Base-by-base conservation (phyloP, 1,140 invertebrate genomes). In the Aricia agestis region DNA sequence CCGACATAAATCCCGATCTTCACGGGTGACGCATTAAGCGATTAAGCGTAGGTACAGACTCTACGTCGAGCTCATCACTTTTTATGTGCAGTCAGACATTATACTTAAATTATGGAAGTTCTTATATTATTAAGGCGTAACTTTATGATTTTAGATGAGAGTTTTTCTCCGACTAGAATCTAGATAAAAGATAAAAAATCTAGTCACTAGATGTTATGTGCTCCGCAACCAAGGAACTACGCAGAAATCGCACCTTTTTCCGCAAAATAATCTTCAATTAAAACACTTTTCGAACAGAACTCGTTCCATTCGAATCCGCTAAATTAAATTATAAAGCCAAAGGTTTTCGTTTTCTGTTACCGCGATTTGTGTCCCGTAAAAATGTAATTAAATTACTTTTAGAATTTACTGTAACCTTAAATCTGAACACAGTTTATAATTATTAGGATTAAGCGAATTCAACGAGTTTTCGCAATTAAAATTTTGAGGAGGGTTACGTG, bases 1-100 rank as follows among this genome's bases (percentile, higher is more conserved):
- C 18, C 17, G 18, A 63, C 59, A 63, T 19, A 63, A 63, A 63
- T 63, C 19, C 19, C 18, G 17, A 19, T 63, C 10, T 63, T 63
- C 59, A 63, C 59, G 59, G 59, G 10, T 63, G 59, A 63, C 59
- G 59, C 19, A 63, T 63, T 63, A 63, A 63, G 59, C 59, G 59
- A 63, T 18, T 63, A 10, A 63, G 18, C 59, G n/a, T 19, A 11
- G 1, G 18, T 7, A 6, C 10, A 63, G 7, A 15, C 15, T 25
- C 25, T 25, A 25, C 25, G 25, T 25, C 25, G 25, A 3, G 45
- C 13, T 52, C 13, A 52, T 52, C 45, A 52, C 45, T 52, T 52
- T 52, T 52, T 52, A 52, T 52, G 17, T 19, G 19, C 19, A 63
- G 17, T 11, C 9, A 25, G 15, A 59, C n/a, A n/a, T 59, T 59